A percentile compares a stretch with the other conserved stretches of the same genome.
These are phyloP conservation scores for Cyanoramphus novaezelandiae DNA, from an alignment of 2,113 vertebrate species.

Conservation along the genomic window DNA sequence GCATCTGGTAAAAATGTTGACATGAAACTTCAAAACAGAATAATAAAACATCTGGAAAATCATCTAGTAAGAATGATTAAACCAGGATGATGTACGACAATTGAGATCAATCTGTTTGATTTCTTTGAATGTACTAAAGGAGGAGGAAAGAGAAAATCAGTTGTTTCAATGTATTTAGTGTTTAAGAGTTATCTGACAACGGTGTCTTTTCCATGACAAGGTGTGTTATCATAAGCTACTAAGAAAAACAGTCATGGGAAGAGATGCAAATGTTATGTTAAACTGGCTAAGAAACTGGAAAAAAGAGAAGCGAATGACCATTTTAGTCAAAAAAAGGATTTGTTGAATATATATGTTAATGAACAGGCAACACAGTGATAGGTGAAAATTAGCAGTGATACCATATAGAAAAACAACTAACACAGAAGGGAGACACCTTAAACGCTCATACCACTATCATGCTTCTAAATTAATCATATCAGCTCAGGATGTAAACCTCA, in stretches of 20 bases:
- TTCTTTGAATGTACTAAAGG: neutral
- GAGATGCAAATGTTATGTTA: neutral
- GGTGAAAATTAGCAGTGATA: neutral
- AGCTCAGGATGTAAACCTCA: slow-evolving; percentile 18
- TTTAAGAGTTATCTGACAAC: neutral
- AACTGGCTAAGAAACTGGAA: neutral
- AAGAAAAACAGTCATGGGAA: neutral
- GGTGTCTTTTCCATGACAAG: neutral
- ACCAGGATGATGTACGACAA: neutral
- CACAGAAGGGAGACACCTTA: neutral
- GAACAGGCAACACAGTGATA: neutral
- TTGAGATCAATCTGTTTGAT: neutral
- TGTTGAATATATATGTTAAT: neutral
- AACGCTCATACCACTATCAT: neutral
- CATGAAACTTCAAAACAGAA: neutral
- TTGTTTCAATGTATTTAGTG: neutral
- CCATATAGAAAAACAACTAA: neutral
- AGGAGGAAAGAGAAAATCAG: neutral
- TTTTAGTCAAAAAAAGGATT: neutral
- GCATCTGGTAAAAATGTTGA: neutral
- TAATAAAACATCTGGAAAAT: neutral
- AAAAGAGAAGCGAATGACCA: neutral
- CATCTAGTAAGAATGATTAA: neutral
- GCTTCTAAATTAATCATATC: slow-evolving; percentile 23
- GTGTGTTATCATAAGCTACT: neutral